Evolutionary conservation across 2,888 invertebrate species (phyloP).

Genomic region (Cremastinae sp.): DNA sequence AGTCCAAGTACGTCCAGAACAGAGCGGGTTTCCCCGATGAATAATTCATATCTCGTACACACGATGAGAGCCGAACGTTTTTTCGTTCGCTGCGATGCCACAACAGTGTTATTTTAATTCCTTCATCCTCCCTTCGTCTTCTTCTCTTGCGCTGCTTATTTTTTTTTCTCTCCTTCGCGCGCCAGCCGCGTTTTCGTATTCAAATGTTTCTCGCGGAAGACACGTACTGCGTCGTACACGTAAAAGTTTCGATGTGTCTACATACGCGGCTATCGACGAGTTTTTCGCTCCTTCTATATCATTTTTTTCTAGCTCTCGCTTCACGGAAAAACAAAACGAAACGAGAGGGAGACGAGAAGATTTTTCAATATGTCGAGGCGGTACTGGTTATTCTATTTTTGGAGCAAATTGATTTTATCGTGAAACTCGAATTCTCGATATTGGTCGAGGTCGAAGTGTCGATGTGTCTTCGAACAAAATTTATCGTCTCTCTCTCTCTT

Average conservation of each 20-base stretch:
- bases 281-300: background rate
- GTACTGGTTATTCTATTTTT: too few relatives aligned
- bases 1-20: constrained; percentile 59
- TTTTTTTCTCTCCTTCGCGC: background rate
- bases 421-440: too few relatives aligned
- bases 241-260: constrained; percentile 6
- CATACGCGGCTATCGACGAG: background rate
- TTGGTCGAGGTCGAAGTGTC: too few relatives aligned
- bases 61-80: constrained; percentile 60
- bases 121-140: constrained; percentile 24
- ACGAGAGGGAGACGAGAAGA: too few relatives aligned
- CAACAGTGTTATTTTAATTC: constrained; percentile 77
- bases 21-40: constrained; percentile 67
- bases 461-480: too few relatives aligned
- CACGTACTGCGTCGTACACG: constrained; percentile 39
- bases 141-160: too few relatives aligned
- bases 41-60: constrained; percentile 71
- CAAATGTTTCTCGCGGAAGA: constrained; percentile 66
- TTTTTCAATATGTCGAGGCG: too few relatives aligned
- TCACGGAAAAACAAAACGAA: too few relatives aligned
- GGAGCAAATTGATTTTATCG: too few relatives aligned
- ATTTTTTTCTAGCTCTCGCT: too few relatives aligned
- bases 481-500: too few relatives aligned
- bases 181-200: constrained; percentile 75
- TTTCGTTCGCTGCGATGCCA: constrained; percentile 56